phyloP scores from a whole-genome alignment of 1,140 invertebrate species.

The Cydia amplana region DNA sequence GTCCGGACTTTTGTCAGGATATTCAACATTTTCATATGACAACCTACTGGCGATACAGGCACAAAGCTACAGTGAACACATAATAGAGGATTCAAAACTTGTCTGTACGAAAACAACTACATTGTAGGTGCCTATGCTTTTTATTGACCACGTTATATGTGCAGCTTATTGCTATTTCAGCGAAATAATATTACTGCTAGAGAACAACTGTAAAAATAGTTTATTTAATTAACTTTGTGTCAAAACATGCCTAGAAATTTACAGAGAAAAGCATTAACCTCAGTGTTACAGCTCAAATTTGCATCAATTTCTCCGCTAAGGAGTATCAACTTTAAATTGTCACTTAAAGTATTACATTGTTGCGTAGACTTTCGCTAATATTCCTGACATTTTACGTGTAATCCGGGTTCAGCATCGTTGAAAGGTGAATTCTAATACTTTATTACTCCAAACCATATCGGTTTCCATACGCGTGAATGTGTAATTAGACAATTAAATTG shows the following conservation, averaged over 20 bases:
- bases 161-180: neutral
- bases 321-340: neutral
- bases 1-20: no score
- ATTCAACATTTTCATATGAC: neutral
- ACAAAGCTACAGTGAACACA: neutral
- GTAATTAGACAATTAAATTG: constrained; percentile 41
- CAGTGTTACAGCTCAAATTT: neutral
- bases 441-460: constrained; percentile 20
- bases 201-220: neutral
- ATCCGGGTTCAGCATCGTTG: constrained; percentile 6
- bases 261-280: neutral
- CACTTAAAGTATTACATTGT: neutral
- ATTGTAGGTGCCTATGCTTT: no score
- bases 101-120: neutral
- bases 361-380: constrained; percentile 4
- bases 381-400: neutral
- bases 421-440: constrained; percentile 23
- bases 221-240: neutral
- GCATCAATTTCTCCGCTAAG: neutral
- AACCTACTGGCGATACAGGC: neutral
- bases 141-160: no score
- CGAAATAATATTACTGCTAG: neutral
- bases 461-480: constrained; percentile 34
- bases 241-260: neutral
- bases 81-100: neutral